Base-by-base conservation (phyloP, 1,140 invertebrate genomes). In the Orchesella cincta region DNA sequence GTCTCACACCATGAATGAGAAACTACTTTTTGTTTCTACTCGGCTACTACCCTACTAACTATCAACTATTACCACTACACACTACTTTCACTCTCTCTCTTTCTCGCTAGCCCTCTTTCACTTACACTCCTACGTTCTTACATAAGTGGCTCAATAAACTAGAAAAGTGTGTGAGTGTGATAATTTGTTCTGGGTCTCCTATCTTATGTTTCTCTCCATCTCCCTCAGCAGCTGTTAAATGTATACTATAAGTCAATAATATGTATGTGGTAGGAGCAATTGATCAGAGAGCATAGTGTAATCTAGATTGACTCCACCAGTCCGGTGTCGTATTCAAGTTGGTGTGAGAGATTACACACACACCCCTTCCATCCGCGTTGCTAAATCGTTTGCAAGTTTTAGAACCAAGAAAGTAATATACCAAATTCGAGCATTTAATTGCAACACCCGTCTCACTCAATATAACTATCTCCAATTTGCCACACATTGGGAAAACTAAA, bases 241-340 rank as follows among this genome's bases (percentile, higher is more conserved):
- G 26, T 67, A 67, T 33, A 8, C 23, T 23, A 57, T 14, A 67
- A 67, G 26, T 31, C 33, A 31, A 67, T 67, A 31, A 67, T 31
- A 31, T 16, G 54, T 57, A 23, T n/a, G 54, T 57, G 23, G 54
- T 57, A 23, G 54, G 3, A 26, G 54, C 54, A 57, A 57, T 57
- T 57, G 54, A 57, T 67, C 26, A 67, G 26, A 67, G 33, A 31
- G 62, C 62, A 33, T 33, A n/a, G 3, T 26, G 62, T 67, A 29
- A 67, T 67, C 26, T 33, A 67, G 62, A 67, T 67, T 67, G 62
- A 67, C 62, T 67, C 62, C 62, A 33, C 62, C 62, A 67, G 62
- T 67, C 62, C 62, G 62, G 29, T 67, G 62, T 67, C 62, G 28
- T 33, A 67, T 29, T 67, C 62, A 67, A 67, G 28, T 67, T 31